Evolutionary conservation across 2,113 vertebrate species (phyloP).

Genomic region (Panurus biarmicus): DNA sequence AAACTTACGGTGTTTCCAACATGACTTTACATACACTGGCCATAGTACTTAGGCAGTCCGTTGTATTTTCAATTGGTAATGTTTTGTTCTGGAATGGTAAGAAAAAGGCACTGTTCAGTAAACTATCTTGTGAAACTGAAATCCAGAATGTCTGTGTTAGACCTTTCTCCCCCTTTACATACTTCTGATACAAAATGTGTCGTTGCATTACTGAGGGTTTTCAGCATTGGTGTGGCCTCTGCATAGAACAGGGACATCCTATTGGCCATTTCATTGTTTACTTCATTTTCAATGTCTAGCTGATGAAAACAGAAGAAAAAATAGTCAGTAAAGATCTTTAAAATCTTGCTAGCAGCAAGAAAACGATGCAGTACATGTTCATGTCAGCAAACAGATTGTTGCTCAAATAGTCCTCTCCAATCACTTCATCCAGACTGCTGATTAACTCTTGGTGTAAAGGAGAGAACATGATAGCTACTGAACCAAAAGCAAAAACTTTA

Average conservation of each 20-base stretch:
- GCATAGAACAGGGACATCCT: conserved; percentile 99
- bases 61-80: conserved; percentile 95
- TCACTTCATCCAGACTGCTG: not conserved
- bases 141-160: not conserved
- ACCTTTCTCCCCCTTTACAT: not conserved
- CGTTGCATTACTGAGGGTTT: conserved; percentile 95
- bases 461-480: not conserved
- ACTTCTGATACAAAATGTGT: conserved; percentile 96
- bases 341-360: not conserved
- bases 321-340: not conserved
- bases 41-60: conserved; percentile 98
- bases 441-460: not conserved
- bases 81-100: conserved; percentile 86
- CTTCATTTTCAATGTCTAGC: conserved; percentile 96
- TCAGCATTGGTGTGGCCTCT: conserved; percentile 97
- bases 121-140: not conserved
- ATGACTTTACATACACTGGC: conserved; percentile 98
- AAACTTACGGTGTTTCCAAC: conserved; percentile 97
- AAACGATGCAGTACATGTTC: not conserved
- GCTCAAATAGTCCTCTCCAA: not conserved
- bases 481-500: not conserved
- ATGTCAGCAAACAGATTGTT: not conserved
- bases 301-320: conserved; percentile 59
- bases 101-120: not conserved
- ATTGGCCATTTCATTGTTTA: conserved; percentile 99